Conservation (phyloP, 2,113 vertebrate species). For the Canis aureus region DNA sequence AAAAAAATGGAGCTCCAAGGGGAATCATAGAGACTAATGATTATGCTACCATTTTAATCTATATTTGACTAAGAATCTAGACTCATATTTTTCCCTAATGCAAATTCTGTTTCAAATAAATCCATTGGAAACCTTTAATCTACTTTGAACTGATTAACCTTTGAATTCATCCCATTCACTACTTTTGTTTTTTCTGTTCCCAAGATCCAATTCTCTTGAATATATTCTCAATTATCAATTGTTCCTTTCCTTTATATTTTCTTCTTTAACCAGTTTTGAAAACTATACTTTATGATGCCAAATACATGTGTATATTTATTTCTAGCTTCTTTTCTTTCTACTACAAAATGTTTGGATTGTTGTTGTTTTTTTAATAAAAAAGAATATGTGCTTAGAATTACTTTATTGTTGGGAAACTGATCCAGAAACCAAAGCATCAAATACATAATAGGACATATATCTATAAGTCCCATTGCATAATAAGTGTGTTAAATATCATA, state of each 20-base stretch:
- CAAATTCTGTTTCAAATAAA: background rate
- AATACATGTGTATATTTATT: background rate
- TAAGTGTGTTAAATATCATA: background rate
- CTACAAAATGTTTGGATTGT: background rate
- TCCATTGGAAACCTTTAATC: background rate
- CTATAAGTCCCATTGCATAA: background rate
- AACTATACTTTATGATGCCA: background rate
- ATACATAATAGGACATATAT: background rate
- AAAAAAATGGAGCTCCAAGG: background rate
- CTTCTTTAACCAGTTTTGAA: background rate
- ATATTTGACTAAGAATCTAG: background rate
- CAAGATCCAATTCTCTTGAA: background rate
- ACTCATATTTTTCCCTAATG: background rate
- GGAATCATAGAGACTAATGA: background rate
- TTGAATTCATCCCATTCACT: background rate
- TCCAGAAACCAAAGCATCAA: conserved; percentile 3
- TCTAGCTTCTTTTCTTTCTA: background rate
- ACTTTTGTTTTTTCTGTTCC: background rate
- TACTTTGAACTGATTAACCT: background rate
- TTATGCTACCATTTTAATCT: background rate
- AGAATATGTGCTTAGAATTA: background rate
- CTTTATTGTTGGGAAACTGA: conserved; percentile 6
- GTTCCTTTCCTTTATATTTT: background rate
- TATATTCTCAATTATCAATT: background rate
- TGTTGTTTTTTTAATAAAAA: background rate